Conservation (phyloP, 2,113 vertebrate genomes). For the Leucopternis melanops region DNA sequence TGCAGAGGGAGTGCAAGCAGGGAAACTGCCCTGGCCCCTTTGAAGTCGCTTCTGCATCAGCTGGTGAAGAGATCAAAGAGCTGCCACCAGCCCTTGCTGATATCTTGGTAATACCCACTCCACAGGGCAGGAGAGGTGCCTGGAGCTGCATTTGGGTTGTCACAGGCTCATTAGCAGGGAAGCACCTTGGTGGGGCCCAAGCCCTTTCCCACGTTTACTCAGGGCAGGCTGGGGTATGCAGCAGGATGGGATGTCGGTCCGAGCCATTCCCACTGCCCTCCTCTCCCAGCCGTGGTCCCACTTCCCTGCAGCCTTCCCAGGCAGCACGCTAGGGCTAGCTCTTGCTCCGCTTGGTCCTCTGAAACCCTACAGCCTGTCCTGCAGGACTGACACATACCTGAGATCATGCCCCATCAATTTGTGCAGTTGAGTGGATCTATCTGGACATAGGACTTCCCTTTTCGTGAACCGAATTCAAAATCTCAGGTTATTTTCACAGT, state of each 20-base stretch:
- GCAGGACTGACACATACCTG: too few relatives aligned
- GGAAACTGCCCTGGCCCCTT: background rate
- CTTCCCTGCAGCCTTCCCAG: background rate
- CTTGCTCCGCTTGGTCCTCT: background rate
- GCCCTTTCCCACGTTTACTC: fast-evolving
- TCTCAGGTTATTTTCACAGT: background rate
- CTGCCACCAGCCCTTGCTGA: background rate
- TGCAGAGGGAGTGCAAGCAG: background rate
- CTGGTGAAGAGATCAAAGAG: background rate
- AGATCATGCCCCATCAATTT: background rate
- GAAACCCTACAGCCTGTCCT: background rate
- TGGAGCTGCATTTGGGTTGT: background rate
- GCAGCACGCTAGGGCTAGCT: background rate
- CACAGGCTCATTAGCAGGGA: background rate
- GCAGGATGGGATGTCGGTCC: background rate
- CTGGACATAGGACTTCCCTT: background rate
- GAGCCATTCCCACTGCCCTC: background rate
- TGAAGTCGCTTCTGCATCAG: background rate
- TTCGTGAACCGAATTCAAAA: background rate
- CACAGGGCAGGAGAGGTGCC: background rate
- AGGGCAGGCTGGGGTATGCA: background rate
- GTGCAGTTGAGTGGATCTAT: background rate
- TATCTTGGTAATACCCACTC: background rate
- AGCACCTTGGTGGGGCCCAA: background rate
- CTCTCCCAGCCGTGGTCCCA: fast-evolving